Evolutionary conservation across 1,140 invertebrate species (phyloP).

Genomic region (Acyrthosiphon pisum): DNA sequence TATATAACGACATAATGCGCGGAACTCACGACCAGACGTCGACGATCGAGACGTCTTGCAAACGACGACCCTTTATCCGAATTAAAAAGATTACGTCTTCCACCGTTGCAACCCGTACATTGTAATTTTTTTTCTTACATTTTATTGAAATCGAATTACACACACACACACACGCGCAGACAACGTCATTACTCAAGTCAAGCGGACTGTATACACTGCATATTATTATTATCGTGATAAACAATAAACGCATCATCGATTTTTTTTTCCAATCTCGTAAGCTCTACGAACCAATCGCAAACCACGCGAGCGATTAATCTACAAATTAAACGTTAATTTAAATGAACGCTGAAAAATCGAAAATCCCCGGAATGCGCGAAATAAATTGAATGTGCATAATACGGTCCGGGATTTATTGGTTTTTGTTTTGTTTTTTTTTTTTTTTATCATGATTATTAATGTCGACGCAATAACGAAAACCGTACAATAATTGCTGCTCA

Average conservation of each 20-base stretch:
- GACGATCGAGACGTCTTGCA: neutral
- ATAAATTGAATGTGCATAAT: slow-evolving; percentile 13
- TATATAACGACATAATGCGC: neutral
- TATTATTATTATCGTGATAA: neutral
- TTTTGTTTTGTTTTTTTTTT: neutral
- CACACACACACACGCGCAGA: neutral
- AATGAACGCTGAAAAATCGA: neutral
- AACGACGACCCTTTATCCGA: neutral
- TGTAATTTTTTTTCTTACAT: neutral
- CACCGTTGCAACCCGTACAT: neutral
- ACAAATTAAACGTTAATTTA: slow-evolving; percentile 14
- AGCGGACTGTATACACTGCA: neutral
- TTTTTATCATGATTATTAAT: neutral
- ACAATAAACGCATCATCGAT: neutral
- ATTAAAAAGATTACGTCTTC: slow-evolving; percentile 1
- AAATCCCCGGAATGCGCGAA: neutral
- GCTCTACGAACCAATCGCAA: neutral
- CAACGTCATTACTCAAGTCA: neutral
- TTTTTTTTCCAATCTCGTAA: neutral
- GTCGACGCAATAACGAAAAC: neutral
- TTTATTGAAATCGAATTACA: slow-evolving; percentile 6
- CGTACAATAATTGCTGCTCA: neutral
- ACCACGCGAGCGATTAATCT: neutral
- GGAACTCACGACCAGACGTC: neutral
- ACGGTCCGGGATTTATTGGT: neutral